Evolutionary conservation across 2,888 invertebrate species (phyloP), one percentile per base, ranked within the genome.

Genomic region (Monochamus alternatus): DNA sequence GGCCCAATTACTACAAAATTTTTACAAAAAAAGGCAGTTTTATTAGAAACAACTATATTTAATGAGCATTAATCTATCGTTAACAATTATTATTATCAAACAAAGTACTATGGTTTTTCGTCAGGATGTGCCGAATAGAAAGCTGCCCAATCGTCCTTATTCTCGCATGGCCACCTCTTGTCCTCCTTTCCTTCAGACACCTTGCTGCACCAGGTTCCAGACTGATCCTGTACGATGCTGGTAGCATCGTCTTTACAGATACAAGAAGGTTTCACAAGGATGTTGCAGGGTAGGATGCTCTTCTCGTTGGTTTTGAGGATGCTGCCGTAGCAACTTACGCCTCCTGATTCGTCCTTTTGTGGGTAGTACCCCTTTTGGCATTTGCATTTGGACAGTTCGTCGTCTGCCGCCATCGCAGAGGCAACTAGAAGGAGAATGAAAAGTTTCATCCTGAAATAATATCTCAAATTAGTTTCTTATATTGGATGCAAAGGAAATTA

Each of bases 91-190:
- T 5, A 38, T 7, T 38, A 7, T 38, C 1, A 38, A 38, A 5
- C 7, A 38, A 38, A 38, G 7, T 5, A 38, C 7, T 38, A 38
- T 44, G 81, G 81, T 72, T 77, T 78, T 67, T 80, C 78, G 65
- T 79, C 78, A 0, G 81, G 81, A 62, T 81, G 73, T 30, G 80
- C 64, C 9, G 69, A 58, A 51, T 81, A 83, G 55, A 81, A 82
- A 1, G 73, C 64, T 4, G 79, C 78, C 83, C 83, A 84, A 31
- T 84, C 83, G 12, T 77, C 75, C 14, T 68, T 79, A 67, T 84
- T 84, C 73, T 83, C 81, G 72, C 84, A 84, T n/a, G 79, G 76
- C 84, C 84, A 84, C 43, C 80, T 72, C 52, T 70, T 76, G 4
- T 76, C 73, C 62, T 78, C 75, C 22, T 73, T 73, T 8, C 82